Evolutionary conservation across 2,888 invertebrate genomes (phyloP).

Genomic region (Agrotis puta): DNA sequence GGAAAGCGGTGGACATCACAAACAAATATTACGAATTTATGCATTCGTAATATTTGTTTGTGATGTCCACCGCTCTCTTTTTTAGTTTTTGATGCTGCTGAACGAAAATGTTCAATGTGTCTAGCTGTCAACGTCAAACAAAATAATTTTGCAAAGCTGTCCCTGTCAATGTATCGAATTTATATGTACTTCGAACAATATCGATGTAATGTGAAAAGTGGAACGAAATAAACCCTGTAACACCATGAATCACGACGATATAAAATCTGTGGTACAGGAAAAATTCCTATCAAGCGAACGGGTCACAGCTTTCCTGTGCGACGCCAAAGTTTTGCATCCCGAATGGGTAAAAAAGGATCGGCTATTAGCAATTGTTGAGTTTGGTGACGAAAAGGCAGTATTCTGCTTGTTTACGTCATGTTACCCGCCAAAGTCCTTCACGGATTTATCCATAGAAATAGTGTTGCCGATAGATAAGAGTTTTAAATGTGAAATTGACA

Average conservation of each 20-base stretch:
- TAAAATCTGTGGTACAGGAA: conserved; percentile 87
- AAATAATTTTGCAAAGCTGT: conserved; percentile 62
- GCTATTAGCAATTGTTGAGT: conserved; percentile 87
- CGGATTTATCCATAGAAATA: conserved; percentile 95
- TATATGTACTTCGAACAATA: conserved; percentile 58
- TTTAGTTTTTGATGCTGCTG: not conserved
- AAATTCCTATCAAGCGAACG: conserved; percentile 88
- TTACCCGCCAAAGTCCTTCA: conserved; percentile 93
- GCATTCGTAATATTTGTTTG: too few relatives aligned
- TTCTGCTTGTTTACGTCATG: conserved; percentile 90
- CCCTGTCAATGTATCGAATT: conserved; percentile 67
- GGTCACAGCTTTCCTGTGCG: conserved; percentile 86
- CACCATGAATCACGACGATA: conserved; percentile 89
- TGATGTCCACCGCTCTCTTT: too few relatives aligned
- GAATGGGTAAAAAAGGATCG: conserved; percentile 88
- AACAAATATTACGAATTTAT: too few relatives aligned
- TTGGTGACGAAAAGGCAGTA: conserved; percentile 89
- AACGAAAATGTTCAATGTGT: conserved; percentile 54
- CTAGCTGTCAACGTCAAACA: conserved; percentile 50
- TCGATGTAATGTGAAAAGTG: conserved; percentile 57
- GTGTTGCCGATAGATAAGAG: conserved; percentile 95
- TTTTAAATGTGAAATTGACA: conserved; percentile 94
- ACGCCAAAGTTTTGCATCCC: conserved; percentile 87
- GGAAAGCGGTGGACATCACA: too few relatives aligned
- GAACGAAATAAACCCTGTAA: conserved; percentile 61